Evolutionary conservation across 1,140 invertebrate species (phyloP).

Genomic region (Brachionus koreanus): DNA sequence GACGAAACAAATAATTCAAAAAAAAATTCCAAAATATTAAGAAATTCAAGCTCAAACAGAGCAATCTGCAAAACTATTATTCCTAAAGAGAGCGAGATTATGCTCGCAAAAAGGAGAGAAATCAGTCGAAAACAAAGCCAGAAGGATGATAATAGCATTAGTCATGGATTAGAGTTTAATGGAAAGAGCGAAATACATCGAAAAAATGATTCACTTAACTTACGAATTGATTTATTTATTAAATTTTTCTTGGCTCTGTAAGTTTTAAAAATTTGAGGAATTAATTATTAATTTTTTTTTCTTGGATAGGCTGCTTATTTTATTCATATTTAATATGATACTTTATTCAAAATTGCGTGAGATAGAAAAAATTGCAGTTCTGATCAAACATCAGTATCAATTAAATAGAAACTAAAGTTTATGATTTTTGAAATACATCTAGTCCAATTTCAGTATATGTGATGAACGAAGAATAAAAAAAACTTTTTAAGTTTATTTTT

Average conservation of each 20-base stretch:
- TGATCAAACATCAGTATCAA: not conserved
- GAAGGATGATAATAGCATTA: not conserved
- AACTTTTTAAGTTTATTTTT: not conserved
- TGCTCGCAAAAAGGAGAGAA: not conserved
- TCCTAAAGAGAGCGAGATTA: not conserved
- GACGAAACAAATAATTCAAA: not conserved
- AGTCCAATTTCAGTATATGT: not conserved
- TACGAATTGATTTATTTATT: not conserved
- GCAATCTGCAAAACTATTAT: not conserved
- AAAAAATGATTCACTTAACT: slow-evolving; percentile 6
- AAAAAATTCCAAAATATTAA: not conserved
- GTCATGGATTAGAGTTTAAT: not conserved
- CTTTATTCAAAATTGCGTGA: slow-evolving; percentile 33
- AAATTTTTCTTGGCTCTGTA: slow-evolving; percentile 33
- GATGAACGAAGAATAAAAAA: not conserved
- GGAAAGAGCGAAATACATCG: not conserved
- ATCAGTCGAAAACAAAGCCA: not conserved
- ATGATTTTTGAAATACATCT: not conserved
- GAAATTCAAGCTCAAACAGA: not conserved
- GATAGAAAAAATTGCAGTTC: slow-evolving; percentile 36
- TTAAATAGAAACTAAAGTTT: not conserved
- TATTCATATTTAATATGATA: slow-evolving; percentile 23
- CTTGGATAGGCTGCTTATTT: not conserved
- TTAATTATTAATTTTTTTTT: not conserved
- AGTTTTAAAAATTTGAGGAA: not conserved